phyloP scores from a whole-genome alignment of 2,113 vertebrate genomes.

The Bettongia penicillata region DNA sequence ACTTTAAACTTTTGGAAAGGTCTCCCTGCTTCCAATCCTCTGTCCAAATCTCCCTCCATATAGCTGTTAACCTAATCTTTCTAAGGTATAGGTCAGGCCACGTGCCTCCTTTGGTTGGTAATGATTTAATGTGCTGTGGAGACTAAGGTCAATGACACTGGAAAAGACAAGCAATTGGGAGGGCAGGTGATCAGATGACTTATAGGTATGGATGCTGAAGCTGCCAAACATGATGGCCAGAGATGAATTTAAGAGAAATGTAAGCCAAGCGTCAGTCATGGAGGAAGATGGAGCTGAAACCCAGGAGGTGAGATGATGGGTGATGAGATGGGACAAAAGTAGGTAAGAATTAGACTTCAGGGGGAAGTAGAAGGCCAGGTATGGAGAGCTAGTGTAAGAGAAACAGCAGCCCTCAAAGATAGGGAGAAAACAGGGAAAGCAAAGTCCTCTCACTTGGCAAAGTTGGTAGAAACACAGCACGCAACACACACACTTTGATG shows the following conservation, averaged over 20 bases:
- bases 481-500: background rate
- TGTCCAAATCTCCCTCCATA: background rate
- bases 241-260: background rate
- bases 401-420: background rate
- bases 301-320: background rate
- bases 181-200: background rate
- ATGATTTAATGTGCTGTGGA: background rate
- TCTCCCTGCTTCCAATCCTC: background rate
- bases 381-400: background rate
- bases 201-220: background rate
- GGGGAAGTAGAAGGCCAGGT: background rate
- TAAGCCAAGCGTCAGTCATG: conserved; percentile 3
- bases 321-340: background rate
- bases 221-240: background rate
- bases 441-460: background rate
- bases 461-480: background rate
- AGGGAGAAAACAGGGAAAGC: background rate
- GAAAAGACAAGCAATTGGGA: background rate
- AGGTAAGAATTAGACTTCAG: background rate
- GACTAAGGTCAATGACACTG: background rate
- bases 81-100: background rate
- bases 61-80: background rate
- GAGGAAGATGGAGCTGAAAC: background rate
- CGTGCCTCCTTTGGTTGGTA: background rate
- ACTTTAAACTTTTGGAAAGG: background rate